Evolutionary conservation across 1,140 invertebrate species (phyloP).

Genomic region (Araneus ventricosus): DNA sequence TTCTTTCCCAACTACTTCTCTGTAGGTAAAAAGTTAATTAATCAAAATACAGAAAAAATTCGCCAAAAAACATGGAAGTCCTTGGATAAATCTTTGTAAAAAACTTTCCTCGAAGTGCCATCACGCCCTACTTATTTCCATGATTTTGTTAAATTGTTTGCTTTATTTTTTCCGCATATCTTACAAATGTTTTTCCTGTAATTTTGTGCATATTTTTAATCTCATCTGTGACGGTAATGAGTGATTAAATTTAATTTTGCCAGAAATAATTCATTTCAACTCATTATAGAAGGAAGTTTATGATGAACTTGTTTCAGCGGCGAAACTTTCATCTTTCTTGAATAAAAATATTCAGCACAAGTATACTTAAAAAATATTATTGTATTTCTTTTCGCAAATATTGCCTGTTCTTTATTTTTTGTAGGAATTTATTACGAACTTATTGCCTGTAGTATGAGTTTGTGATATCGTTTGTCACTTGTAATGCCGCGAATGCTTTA

Average conservation of each 20-base stretch:
- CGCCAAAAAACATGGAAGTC: neutral
- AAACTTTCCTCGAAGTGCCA: neutral
- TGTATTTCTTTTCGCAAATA: no score
- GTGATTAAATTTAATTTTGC: neutral
- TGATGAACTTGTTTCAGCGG: no score
- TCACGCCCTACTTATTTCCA: neutral
- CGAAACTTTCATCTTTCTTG: no score
- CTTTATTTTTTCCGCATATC: neutral
- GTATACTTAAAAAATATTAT: no score
- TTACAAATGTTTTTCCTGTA: neutral
- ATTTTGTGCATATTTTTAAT: neutral
- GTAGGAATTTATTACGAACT: no score
- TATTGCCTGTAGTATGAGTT: no score
- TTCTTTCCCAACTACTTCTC: slow-evolving; percentile 8
- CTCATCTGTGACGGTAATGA: neutral
- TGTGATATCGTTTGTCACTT: no score
- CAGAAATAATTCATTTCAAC: no score
- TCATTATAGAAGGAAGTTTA: no score
- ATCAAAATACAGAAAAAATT: neutral
- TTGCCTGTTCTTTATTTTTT: no score
- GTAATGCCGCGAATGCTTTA: no score
- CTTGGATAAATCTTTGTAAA: neutral
- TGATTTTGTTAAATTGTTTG: neutral
- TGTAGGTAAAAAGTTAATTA: slow-evolving; percentile 16
- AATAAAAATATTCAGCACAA: no score